Evolutionary conservation across 2,797 vertebrate species (phyloP), one percentile per base, ranked within the genome.

Genomic region (Pipistrellus nathusii): DNA sequence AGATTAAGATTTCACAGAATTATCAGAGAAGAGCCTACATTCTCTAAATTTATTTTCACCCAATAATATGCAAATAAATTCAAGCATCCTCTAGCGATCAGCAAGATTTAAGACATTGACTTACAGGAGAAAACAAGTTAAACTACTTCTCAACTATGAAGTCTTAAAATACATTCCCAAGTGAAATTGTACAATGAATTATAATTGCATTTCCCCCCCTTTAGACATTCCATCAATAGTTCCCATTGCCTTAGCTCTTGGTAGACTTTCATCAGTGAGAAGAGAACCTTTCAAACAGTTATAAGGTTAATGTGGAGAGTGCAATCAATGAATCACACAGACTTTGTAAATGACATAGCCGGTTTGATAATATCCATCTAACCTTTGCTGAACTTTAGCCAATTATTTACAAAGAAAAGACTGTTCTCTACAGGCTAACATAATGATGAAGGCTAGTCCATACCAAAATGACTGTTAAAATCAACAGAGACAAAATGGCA

Each of bases 401-500:
- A 95, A 32, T 75, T 91, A 59, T 83, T 86, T 72, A 8, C 78
- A 64, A 59, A 80, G 35, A 46, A 30, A 68, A 55, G 53, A n/a
- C 20, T 15, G 32, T 83, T 93, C 4, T 66, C 20, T 73, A 13
- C 3, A 35, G 35, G 8, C 17, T 78, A 62, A 64, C 8, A 44
- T 81, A 88, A 73, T 81, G 59, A 95, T 25, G 25, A 76, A 21
- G 20, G 38, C 30, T 66, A 73, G 21, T 30, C 69, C 72, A 5
- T 83, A 46, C 66, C 75, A 75, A 68, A 94, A 92, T 89, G 27
- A 53, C 27, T 35, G 3, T 89, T 96, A 62, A 92, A 93, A 85
- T 96, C 77, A 95, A 84, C 95, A 72, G 53, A 78, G 46, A 75
- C 87, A 96, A 92, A 77, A 95, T 64, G 73, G 44, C 9, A 59